Conservation (phyloP, 2,888 invertebrate species). For the Dermolepida albohirtum region DNA sequence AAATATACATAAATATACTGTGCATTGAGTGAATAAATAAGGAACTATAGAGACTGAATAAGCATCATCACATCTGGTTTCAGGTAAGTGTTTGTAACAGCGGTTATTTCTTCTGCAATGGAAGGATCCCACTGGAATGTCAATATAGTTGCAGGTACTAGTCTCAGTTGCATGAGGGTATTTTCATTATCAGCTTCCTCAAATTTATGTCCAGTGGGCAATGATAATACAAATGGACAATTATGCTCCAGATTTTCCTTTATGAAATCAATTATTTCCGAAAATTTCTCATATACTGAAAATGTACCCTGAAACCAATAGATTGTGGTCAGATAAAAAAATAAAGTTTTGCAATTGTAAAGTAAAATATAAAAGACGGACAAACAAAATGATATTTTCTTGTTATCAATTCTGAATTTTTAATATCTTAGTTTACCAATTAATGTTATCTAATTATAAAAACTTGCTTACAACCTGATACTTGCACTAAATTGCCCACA, state of each 20-base stretch:
- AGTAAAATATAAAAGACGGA: not conserved
- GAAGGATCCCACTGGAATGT: slow-evolving; percentile 78
- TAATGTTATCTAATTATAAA: no score
- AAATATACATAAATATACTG: not conserved
- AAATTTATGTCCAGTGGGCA: slow-evolving; percentile 76
- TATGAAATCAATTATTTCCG: slow-evolving; percentile 82
- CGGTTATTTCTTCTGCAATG: slow-evolving; percentile 67
- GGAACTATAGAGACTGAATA: slow-evolving; percentile 69
- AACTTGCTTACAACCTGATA: no score
- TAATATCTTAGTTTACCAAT: no score
- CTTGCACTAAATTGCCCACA: no score
- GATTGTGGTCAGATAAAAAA: not conserved
- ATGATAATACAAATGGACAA: slow-evolving; percentile 77
- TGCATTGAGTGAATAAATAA: slow-evolving; percentile 1
- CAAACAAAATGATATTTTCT: no score
- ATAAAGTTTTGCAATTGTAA: not conserved
- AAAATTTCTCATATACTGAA: slow-evolving; percentile 82
- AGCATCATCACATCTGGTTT: slow-evolving; percentile 83
- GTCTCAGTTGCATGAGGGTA: slow-evolving; percentile 80
- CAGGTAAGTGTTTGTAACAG: slow-evolving; percentile 72
- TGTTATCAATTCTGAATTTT: no score
- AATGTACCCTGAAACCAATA: slow-evolving; percentile 81
- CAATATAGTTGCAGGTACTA: slow-evolving; percentile 87
- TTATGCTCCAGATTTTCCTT: slow-evolving; percentile 79
- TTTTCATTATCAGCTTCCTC: slow-evolving; percentile 76